Conservation (phyloP, 1,140 invertebrate species). For the Bombus waltoni region DNA sequence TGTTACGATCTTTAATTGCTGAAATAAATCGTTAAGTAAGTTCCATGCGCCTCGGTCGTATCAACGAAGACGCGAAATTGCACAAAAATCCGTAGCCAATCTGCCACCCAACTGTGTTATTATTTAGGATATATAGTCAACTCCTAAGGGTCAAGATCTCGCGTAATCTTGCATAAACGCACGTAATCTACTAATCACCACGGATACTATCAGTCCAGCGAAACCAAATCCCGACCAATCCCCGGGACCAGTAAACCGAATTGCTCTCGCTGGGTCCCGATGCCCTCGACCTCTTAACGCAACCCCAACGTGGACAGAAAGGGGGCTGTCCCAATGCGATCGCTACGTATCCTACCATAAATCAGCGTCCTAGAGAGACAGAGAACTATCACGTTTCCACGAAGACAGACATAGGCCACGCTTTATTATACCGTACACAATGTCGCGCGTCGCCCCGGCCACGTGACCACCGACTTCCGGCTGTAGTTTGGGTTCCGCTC, state of each 20-base stretch:
- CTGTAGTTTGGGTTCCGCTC: conserved; percentile 69
- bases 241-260: conserved; percentile 21
- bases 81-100: too few relatives aligned
- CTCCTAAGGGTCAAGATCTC: too few relatives aligned
- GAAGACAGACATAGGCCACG: conserved; percentile 61
- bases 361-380: conserved; percentile 58
- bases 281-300: conserved; percentile 35
- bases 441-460: conserved; percentile 66
- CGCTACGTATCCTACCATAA: conserved; percentile 60
- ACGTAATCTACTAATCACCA: not conserved
- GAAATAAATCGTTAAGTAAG: too few relatives aligned
- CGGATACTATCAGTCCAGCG: not conserved
- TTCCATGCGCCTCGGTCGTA: too few relatives aligned
- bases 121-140: too few relatives aligned
- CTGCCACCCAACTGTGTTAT: too few relatives aligned
- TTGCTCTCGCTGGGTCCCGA: conserved; percentile 26
- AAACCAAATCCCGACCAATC: not conserved
- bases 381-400: conserved; percentile 61
- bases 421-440: conserved; percentile 70
- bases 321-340: conserved; percentile 51
- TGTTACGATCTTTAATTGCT: too few relatives aligned
- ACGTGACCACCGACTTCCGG: conserved; percentile 70
- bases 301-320: conserved; percentile 34
- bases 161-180: too few relatives aligned
- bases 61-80: too few relatives aligned